Evolutionary conservation across 2,797 vertebrate genomes (phyloP).

Genomic region (Premnoplex brunnescens): DNA sequence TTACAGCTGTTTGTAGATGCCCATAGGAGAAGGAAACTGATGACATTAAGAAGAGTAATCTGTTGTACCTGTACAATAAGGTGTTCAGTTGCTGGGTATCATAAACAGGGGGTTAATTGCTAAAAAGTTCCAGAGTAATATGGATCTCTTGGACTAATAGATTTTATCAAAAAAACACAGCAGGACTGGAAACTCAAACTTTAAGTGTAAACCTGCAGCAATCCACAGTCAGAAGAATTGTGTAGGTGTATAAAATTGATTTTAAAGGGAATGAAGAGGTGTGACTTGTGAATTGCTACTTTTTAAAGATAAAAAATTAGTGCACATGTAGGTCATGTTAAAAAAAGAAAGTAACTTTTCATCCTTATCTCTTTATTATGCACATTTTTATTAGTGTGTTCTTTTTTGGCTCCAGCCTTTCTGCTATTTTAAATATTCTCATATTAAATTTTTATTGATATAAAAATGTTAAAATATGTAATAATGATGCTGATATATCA

Average conservation of each 20-base stretch:
- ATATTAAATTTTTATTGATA: background rate
- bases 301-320: constrained; percentile 19
- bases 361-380: background rate
- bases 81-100: background rate
- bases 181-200: background rate
- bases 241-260: constrained; percentile 12
- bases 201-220: background rate
- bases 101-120: background rate
- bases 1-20: background rate
- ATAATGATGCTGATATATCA: background rate
- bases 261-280: constrained; percentile 35
- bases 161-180: background rate
- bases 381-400: background rate
- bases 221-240: background rate
- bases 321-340: background rate
- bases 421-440: background rate
- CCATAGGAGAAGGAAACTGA: background rate
- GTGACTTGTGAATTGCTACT: constrained; percentile 28
- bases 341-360: background rate
- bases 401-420: constrained; percentile 3
- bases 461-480: background rate
- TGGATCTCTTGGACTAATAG: background rate
- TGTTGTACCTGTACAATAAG: background rate
- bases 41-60: background rate
- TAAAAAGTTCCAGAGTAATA: background rate